Base-by-base conservation (phyloP, 2,797 vertebrate species). In the Crossoptilon crossoptilon region DNA sequence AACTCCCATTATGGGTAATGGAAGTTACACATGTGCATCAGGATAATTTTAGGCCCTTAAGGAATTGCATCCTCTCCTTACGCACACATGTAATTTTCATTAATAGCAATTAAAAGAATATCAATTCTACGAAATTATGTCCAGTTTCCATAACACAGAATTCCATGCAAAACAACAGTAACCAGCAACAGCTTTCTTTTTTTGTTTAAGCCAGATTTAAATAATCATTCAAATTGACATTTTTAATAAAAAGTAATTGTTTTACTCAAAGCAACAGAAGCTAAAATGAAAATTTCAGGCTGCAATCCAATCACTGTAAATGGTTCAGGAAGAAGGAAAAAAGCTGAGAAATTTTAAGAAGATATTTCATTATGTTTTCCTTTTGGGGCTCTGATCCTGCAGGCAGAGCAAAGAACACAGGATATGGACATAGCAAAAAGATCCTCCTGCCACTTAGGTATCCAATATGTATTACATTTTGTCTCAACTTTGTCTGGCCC, bases 171-270 rank as follows among this genome's bases (percentile, higher is more conserved):
- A 95, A 91, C 49, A 96, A 87, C 35, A 73, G 62, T 22, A 91
- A 85, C 60, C 44, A 88, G 76, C 9, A 80, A 84, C 10, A 82
- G 27, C 49, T 89, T 80, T 62, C 48, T 72, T 91, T 92, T 76
- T 91, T 60, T 9, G 62, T 73, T 91, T 55, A 75, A 95, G 66
- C 53, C 67, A 77, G 81, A 84, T 92, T 94, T 94, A 93, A 94
- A 94, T 87, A 96, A 92, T 88, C 83, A 95, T 94, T 91, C 6
- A 49, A 95, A 91, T 90, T 95, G 92, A 95, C 87, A 91, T 95
- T 96, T 97, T 96, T 96, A 95, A 96, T 96, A 96, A 97, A 96
- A 96, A 94, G 84, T 93, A 95, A 96, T 94, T 94, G 90, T 91
- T 96, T 96, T 95, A 94, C 87, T 95, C 85, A 90, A 94, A 95